phyloP scores from a whole-genome alignment of 2,797 vertebrate genomes.

The Calcarius lapponicus region DNA sequence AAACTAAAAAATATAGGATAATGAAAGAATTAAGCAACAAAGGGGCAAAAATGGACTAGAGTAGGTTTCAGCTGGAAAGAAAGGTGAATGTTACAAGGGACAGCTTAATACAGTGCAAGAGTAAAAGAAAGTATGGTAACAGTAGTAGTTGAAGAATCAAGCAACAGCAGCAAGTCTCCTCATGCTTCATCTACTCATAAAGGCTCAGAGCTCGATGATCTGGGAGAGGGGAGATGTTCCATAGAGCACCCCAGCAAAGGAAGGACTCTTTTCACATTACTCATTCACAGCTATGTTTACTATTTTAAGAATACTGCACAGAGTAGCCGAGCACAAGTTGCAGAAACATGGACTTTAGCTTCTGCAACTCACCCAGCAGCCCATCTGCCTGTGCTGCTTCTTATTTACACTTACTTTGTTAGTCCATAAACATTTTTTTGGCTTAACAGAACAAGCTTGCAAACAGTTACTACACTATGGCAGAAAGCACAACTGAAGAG shows the following conservation, averaged over 20 bases:
- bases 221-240: background rate
- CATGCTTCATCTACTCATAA: background rate
- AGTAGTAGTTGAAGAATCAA: background rate
- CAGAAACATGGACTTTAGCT: background rate
- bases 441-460: background rate
- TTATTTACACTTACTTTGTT: background rate
- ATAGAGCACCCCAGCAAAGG: background rate
- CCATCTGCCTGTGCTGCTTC: background rate
- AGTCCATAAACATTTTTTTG: background rate
- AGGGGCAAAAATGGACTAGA: background rate
- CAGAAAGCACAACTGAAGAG: background rate
- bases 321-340: background rate
- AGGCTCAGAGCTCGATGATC: background rate
- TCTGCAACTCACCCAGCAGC: background rate
- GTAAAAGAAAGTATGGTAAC: background rate
- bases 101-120: background rate
- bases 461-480: background rate
- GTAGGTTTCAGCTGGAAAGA: background rate
- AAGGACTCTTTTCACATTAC: background rate
- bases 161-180: background rate
- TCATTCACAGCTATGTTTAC: background rate
- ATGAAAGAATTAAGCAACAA: background rate
- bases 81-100: background rate
- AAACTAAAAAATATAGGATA: rapidly evolving
- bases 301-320: background rate